Evolutionary conservation across 1,140 invertebrate genomes (phyloP).

Genomic region (Sarcophaga bullata): DNA sequence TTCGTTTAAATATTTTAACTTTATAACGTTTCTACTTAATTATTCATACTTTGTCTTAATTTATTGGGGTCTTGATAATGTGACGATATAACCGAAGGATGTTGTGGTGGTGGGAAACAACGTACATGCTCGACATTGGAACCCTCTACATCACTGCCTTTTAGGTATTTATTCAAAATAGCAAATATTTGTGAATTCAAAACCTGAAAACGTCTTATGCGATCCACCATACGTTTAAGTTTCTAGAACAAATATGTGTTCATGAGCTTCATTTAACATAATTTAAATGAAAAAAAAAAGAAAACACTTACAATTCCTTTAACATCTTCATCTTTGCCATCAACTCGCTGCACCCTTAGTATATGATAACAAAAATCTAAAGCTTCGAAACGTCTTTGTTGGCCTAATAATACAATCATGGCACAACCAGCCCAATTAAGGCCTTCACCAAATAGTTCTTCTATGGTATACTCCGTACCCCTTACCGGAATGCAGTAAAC

Average conservation of each 20-base stretch:
- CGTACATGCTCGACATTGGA: constrained; percentile 95
- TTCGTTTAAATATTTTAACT: neutral
- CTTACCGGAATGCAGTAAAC: constrained; percentile 97
- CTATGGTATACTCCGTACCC: constrained; percentile 97
- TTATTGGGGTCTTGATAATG: constrained; percentile 65
- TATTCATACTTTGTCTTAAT: constrained; percentile 64
- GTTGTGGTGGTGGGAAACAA: constrained; percentile 95
- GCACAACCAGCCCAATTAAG: constrained; percentile 99
- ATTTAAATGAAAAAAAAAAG: neutral
- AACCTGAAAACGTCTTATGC: constrained; percentile 97
- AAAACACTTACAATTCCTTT: constrained; percentile 92
- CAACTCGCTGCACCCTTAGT: constrained; percentile 93
- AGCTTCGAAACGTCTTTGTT: constrained; percentile 96
- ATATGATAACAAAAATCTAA: constrained; percentile 99
- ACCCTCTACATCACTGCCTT: constrained; percentile 82
- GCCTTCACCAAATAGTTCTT: constrained; percentile 98
- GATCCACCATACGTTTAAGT: constrained; percentile 96
- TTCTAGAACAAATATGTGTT: constrained; percentile 71
- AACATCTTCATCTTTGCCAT: constrained; percentile 95
- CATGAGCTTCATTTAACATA: neutral
- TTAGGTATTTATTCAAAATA: constrained; percentile 95
- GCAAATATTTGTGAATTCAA: constrained; percentile 99
- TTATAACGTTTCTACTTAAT: constrained; percentile 45
- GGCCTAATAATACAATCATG: constrained; percentile 96
- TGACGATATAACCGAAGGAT: constrained; percentile 71